Percentiles rank a stretch among this genome's conserved stretches.
These are phyloP conservation scores for Andrena praecox DNA, from an alignment of 2,888 invertebrate genomes.

Conservation along the genomic window DNA sequence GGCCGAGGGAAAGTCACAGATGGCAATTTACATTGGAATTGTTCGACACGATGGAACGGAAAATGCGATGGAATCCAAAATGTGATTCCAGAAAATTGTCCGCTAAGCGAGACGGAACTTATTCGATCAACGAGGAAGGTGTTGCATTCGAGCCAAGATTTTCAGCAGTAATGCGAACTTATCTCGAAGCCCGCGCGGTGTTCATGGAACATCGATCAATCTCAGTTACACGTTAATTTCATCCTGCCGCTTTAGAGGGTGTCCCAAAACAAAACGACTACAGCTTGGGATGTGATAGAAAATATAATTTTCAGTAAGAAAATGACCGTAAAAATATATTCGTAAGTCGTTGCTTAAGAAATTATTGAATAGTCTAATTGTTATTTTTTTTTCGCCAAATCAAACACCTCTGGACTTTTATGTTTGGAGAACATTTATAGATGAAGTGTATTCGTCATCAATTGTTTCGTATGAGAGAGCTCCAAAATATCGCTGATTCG, in stretches of 20 bases:
- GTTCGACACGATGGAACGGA: slow-evolving; percentile 40
- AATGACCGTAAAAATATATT: too few relatives aligned
- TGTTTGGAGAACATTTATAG: too few relatives aligned
- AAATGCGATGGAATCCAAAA: slow-evolving; percentile 51
- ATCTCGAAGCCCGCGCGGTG: slow-evolving; percentile 11
- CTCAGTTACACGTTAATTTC: slow-evolving; percentile 36
- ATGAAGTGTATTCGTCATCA: too few relatives aligned
- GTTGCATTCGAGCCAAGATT: slow-evolving; percentile 26
- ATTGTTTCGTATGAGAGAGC: too few relatives aligned
- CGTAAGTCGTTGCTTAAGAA: too few relatives aligned
- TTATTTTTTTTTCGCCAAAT: too few relatives aligned
- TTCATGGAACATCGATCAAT: slow-evolving; percentile 47
- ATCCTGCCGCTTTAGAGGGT: slow-evolving; percentile 11
- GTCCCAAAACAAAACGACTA: too few relatives aligned
- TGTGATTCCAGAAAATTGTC: slow-evolving; percentile 49
- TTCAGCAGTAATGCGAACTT: slow-evolving; percentile 27
- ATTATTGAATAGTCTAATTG: too few relatives aligned
- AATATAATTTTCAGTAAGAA: too few relatives aligned
- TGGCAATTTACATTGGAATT: slow-evolving; percentile 52
- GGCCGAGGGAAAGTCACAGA: slow-evolving; percentile 13
- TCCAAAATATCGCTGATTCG: too few relatives aligned
- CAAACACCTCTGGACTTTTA: too few relatives aligned
- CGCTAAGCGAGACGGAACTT: slow-evolving; percentile 35
- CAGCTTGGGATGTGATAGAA: too few relatives aligned
- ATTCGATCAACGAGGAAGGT: slow-evolving; percentile 35